Evolutionary conservation across 2,888 invertebrate species (phyloP).

Genomic region (Ceriagrion tenellum): DNA sequence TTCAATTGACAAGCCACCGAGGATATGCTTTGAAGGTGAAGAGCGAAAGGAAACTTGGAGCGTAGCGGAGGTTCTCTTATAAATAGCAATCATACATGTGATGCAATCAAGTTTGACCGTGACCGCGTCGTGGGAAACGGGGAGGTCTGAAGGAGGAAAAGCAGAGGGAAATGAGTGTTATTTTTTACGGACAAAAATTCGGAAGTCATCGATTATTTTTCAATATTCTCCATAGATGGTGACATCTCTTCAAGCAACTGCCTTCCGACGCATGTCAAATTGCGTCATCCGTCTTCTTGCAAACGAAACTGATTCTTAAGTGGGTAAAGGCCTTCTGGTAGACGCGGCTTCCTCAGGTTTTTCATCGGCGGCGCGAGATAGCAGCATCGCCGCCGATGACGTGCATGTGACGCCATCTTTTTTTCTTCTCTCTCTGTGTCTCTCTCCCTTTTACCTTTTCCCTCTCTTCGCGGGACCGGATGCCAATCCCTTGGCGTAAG

Average conservation of each 20-base stretch:
- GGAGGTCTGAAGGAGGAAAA: neutral
- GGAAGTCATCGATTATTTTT: slow-evolving; percentile 26
- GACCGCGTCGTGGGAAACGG: slow-evolving; percentile 7
- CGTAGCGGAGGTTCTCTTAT: neutral
- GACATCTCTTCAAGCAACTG: neutral
- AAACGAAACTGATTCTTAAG: neutral
- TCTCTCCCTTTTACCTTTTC: too few species aligned
- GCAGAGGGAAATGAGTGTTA: neutral
- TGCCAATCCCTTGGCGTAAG: slow-evolving; percentile 51
- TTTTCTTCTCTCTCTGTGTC: neutral
- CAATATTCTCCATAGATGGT: neutral
- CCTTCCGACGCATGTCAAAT: neutral
- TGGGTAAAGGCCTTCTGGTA: neutral
- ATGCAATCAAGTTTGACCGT: neutral
- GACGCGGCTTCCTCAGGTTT: neutral
- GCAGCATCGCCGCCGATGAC: slow-evolving; percentile 12
- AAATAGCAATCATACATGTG: neutral
- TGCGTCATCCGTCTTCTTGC: neutral
- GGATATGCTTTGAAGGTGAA: neutral
- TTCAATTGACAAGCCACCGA: too few species aligned
- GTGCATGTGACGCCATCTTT: slow-evolving; percentile 37
- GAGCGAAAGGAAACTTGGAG: neutral
- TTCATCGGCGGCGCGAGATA: neutral
- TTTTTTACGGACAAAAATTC: neutral
- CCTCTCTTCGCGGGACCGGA: neutral